Percentiles rank a stretch among this genome's conserved stretches.
Evolutionary conservation across 2,888 invertebrate genomes (phyloP).

Genomic region (Serrognathus titanus): DNA sequence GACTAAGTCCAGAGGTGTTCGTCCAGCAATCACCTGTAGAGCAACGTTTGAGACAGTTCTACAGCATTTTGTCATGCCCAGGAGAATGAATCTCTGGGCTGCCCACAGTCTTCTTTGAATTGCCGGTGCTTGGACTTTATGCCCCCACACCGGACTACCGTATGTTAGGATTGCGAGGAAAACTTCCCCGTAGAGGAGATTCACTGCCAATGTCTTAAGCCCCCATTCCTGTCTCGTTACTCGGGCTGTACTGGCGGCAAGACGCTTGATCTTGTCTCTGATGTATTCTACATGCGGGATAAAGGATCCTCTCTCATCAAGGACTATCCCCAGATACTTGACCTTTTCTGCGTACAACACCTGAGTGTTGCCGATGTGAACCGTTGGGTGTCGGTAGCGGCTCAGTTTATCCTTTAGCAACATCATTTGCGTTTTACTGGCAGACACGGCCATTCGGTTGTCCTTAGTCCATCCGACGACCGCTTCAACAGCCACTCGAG

Average conservation of each 20-base stretch:
- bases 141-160: too few species aligned
- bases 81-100: not conserved
- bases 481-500: not conserved
- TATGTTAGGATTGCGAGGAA: too few species aligned
- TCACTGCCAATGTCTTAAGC: too few species aligned
- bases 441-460: not conserved
- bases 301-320: not conserved
- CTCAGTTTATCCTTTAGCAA: not conserved
- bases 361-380: not conserved
- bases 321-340: conserved; percentile 3
- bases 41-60: too few species aligned
- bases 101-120: not conserved
- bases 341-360: not conserved
- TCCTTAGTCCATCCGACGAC: not conserved
- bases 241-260: not conserved
- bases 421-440: not conserved
- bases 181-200: too few species aligned
- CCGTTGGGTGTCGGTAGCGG: not conserved
- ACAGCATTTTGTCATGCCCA: not conserved
- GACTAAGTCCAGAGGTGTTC: not conserved
- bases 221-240: too few species aligned
- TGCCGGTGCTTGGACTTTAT: not conserved
- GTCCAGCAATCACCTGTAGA: conserved; percentile 1
- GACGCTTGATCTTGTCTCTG: not conserved
- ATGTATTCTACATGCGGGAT: not conserved